Evolutionary conservation across 92 coral and sea anemone species (phyloP), one percentile per base, ranked within the genome.

Genomic region (Epizoanthus scotinus): DNA sequence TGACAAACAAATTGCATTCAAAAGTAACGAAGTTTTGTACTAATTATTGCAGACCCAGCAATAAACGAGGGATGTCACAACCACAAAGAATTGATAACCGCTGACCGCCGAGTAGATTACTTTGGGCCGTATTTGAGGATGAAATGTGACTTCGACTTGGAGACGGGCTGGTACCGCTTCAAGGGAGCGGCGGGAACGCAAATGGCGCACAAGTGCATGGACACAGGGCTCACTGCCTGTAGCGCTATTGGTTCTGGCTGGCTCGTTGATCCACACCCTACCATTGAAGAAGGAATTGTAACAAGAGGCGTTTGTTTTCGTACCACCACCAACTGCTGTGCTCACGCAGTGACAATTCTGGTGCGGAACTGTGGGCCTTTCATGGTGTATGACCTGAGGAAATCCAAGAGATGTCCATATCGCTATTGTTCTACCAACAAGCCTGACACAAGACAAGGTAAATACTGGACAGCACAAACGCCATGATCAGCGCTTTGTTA

Each of bases 251-350:
- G 56, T 21, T 38, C 81, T 14, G 81, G 81, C 17, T 75, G 81
- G 81, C 67, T 75, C 3, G 81, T 58, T 38, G 81, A 75, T 36
- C 59, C 81, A 9, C 81, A 58, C 68, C 81, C 81, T 15, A 59
- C 81, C 42, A 55, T 75, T 34, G 81, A 59, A 3, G 68, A 75
- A 19, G 81, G 81, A 26, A 59, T 75, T 24, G 81, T 75, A 3
- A 59, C 68, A 0, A 63, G 81, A 8, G 81, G 69, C 1, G 81
- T 75, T 40, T 75, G 81, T 22, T 75, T 75, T 31, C 81, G 81
- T 21, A 75, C 81, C 8, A 68, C 68, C 2, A 36, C 34, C 4
- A 21, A 55, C 53, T 75, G 81, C 18, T 75, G 81, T 17, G 25
- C 81, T 38, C 57, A 58, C 15, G 81, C 81, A 5, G 10, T 59